These are phyloP conservation scores for Heliconius cydno DNA, from an alignment of 2,888 invertebrate genomes.

Conservation along the genomic window DNA sequence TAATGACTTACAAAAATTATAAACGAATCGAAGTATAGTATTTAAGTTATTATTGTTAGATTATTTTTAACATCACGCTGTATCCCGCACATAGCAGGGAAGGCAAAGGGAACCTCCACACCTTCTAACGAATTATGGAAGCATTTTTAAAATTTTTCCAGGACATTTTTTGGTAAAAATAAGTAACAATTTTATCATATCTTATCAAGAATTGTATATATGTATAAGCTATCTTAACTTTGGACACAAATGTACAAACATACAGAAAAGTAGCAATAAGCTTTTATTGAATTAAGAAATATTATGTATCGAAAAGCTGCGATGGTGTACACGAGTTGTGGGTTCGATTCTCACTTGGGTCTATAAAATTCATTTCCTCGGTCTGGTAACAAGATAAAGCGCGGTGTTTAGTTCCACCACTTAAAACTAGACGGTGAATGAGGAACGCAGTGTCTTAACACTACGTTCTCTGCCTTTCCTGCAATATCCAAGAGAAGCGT, in stretches of 20 bases:
- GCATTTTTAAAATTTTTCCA: too few relatives aligned
- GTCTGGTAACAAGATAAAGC: too few relatives aligned
- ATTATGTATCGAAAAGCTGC: too few relatives aligned
- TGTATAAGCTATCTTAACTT: neutral
- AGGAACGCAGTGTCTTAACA: neutral
- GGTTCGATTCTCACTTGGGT: too few relatives aligned
- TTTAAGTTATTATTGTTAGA: neutral
- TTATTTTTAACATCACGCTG: neutral
- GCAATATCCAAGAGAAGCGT: neutral
- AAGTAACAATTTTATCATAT: neutral
- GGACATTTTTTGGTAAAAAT: neutral
- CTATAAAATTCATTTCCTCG: too few relatives aligned
- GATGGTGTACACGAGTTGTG: too few relatives aligned
- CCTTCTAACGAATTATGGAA: too few relatives aligned
- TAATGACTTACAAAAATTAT: neutral
- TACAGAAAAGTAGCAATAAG: neutral
- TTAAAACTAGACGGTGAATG: too few relatives aligned
- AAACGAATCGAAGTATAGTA: too few relatives aligned
- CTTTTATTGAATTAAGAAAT: neutral
- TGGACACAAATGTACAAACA: neutral
- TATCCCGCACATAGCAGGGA: too few relatives aligned
- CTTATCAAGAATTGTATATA: neutral
- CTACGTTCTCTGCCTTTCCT: neutral
- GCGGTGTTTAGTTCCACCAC: too few relatives aligned
- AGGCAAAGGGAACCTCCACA: too few relatives aligned